Base-by-base conservation (phyloP, 2,797 vertebrate genomes). In the Eospalax fontanierii region DNA sequence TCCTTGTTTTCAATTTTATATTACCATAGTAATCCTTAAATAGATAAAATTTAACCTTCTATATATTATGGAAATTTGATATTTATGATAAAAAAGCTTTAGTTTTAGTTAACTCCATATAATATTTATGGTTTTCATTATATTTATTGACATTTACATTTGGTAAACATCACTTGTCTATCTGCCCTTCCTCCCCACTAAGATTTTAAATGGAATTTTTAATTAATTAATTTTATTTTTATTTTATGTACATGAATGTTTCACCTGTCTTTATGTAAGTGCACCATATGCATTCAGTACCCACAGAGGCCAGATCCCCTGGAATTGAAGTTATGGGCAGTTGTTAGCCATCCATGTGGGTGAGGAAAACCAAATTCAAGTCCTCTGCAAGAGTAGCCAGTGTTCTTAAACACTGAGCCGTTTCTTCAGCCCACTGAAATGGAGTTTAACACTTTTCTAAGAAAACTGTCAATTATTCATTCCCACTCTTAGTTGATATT, bases 101-200 rank as follows among this genome's bases (percentile, higher is more conserved):
- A 89, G n/a, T 79, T 79, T 87, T 76, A 73, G 6, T 86, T 85
- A 82, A 89, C 33, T 15, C 14, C 12, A 15, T 26, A n/a, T 38
- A 5, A 46, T 89, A 40, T 81, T 71, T 75, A 8, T 70, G 71
- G 70, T 76, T 71, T 40, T 18, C 38, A 2, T 84, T 7, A 35
- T 50, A 35, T 66, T 66, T 85, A 81, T 40, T 76, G 30, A 81
- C 82, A 85, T 71, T 86, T 61, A 50, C 3, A 38, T 93, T 89
- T 91, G 28, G 19, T 75, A 35, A 74, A 1, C 19, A 65, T 38
- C 21, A 86, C n/a, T 57, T 26, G 82, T 40, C 33, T 54, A 7
- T 75, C 50, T 82, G 86, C 54, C 33, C 70, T 80, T 90, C n/a
- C 22, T 46, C 85, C 15, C 46, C 43, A 79, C 33, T 54, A 87